phyloP scores from a whole-genome alignment of 2,888 invertebrate genomes.

The Drosophila paucipuncta region DNA sequence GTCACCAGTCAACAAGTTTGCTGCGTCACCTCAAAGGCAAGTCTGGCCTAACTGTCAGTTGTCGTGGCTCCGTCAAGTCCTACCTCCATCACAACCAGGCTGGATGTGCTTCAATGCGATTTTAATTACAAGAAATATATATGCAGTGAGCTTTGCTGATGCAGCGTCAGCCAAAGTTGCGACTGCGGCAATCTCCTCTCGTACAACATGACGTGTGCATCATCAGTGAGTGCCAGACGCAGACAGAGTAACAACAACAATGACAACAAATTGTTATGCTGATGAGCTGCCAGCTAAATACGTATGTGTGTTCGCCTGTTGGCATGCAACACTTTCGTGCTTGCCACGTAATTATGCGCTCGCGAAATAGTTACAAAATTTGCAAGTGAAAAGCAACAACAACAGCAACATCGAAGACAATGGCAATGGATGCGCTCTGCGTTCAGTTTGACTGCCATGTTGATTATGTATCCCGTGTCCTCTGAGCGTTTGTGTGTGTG shows the following conservation, averaged over 20 bases:
- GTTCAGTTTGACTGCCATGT: slow-evolving; percentile 38
- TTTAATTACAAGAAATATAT: slow-evolving; percentile 81
- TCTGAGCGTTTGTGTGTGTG: slow-evolving; percentile 20
- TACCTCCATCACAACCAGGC: not conserved
- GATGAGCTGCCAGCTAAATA: not conserved
- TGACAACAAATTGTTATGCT: slow-evolving; percentile 25
- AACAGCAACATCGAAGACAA: slow-evolving; percentile 33
- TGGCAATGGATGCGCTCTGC: slow-evolving; percentile 48
- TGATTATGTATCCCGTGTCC: slow-evolving; percentile 55
- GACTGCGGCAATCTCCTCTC: slow-evolving; percentile 28
- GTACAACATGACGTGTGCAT: slow-evolving; percentile 75
- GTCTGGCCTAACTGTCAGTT: slow-evolving; percentile 43
- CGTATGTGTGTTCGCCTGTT: slow-evolving; percentile 34
- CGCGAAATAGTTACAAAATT: slow-evolving; percentile 69
- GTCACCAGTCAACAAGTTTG: slow-evolving; percentile 74
- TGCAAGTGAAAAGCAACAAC: slow-evolving; percentile 62
- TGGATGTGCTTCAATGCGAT: slow-evolving; percentile 72
- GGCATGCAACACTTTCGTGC: slow-evolving; percentile 57
- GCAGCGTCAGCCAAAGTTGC: slow-evolving; percentile 66
- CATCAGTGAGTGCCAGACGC: slow-evolving; percentile 63
- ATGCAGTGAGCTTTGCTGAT: slow-evolving; percentile 52
- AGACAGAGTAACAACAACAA: slow-evolving; percentile 21
- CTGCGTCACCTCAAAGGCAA: slow-evolving; percentile 76
- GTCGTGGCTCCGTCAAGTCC: not conserved
- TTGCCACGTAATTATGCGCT: slow-evolving; percentile 74